Conservation (phyloP, 2,113 vertebrate genomes). For the Varanus komodoensis region DNA sequence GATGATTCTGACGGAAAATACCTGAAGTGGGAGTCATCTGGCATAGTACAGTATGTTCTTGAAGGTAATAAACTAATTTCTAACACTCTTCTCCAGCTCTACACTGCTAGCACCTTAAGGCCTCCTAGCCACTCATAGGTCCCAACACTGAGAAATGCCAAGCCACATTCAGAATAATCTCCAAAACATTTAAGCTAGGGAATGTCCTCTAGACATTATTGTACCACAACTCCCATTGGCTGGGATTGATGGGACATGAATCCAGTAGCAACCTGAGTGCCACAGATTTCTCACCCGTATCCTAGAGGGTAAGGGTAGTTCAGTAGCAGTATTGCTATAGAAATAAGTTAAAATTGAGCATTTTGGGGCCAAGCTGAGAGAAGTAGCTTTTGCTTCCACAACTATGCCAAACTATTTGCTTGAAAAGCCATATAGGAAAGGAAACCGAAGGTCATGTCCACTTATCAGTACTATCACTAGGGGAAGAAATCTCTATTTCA, state of each 20-base stretch:
- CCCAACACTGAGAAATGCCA: neutral
- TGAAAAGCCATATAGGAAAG: neutral
- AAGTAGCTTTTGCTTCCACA: neutral
- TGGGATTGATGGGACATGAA: neutral
- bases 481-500: neutral
- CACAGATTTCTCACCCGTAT: neutral
- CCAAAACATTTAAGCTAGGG: neutral
- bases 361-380: neutral
- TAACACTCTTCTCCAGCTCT: neutral
- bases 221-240: neutral
- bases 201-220: neutral
- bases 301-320: neutral
- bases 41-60: neutral
- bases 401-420: neutral
- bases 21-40: neutral
- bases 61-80: neutral
- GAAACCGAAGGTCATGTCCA: neutral
- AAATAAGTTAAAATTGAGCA: neutral
- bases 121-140: neutral
- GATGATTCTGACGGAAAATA: neutral
- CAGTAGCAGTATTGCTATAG: neutral
- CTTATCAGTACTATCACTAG: neutral
- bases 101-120: neutral
- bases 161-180: conserved; percentile 4
- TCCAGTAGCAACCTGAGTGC: neutral